phyloP scores from a whole-genome alignment of 2,113 vertebrate species.

The Ursus arctos region DNA sequence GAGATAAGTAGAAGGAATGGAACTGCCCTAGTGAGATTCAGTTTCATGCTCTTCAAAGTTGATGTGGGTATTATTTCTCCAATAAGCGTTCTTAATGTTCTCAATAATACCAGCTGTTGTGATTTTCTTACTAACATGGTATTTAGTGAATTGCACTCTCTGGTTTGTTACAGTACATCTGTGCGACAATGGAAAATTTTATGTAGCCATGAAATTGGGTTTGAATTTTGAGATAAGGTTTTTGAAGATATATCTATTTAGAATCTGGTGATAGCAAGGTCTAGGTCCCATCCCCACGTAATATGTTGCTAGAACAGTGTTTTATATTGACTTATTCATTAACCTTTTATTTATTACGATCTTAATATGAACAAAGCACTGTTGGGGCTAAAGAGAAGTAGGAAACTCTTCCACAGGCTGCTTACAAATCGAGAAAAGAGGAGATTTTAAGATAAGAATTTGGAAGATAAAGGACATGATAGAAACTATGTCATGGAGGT shows the following conservation, averaged over 20 bases:
- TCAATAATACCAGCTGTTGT: conserved; percentile 80
- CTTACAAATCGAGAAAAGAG: neutral
- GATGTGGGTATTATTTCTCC: conserved; percentile 78
- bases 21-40: conserved; percentile 72
- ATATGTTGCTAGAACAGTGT: neutral
- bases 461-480: neutral
- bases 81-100: conserved; percentile 70
- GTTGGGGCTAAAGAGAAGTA: neutral
- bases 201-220: conserved; percentile 24
- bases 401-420: neutral
- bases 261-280: conserved; percentile 21
- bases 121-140: conserved; percentile 75
- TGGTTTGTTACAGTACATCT: conserved; percentile 67
- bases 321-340: conserved; percentile 43
- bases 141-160: conserved; percentile 71
- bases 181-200: conserved; percentile 66
- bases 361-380: neutral
- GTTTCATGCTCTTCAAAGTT: conserved; percentile 70
- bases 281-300: neutral
- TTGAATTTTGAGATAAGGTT: conserved; percentile 60
- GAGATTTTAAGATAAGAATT: neutral
- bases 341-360: conserved; percentile 39
- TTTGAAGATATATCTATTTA: conserved; percentile 10
- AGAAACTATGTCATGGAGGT: neutral
- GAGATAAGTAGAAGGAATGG: conserved; percentile 35